Percentiles rank a stretch among this genome's conserved stretches.
Evolutionary conservation across 1,140 invertebrate genomes (phyloP).

Genomic region (Melitaea cinxia): DNA sequence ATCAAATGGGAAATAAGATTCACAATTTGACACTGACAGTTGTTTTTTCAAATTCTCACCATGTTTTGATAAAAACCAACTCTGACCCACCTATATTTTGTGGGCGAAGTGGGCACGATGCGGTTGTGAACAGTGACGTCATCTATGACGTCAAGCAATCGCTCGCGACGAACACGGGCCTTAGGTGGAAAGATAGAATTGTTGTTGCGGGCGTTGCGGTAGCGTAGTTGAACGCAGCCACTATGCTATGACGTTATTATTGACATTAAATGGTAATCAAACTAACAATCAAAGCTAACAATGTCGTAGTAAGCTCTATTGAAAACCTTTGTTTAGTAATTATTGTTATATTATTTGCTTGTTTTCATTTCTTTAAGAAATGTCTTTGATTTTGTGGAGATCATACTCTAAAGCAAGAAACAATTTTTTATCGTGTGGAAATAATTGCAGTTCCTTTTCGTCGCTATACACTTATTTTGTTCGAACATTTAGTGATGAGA

Average conservation of each 20-base stretch:
- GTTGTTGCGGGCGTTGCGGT: no score
- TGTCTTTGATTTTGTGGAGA: conserved; percentile 62
- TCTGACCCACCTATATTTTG: no score
- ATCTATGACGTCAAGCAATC: no score
- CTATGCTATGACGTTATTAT: neutral
- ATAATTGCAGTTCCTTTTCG: conserved; percentile 39
- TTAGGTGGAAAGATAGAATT: no score
- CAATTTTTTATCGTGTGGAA: conserved; percentile 47
- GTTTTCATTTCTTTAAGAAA: conserved; percentile 28
- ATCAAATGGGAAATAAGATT: no score
- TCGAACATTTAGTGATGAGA: conserved; percentile 60
- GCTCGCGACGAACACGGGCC: no score
- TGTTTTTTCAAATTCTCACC: no score
- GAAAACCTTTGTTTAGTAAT: conserved; percentile 21
- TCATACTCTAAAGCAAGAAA: conserved; percentile 60
- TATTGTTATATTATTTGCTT: conserved; percentile 27
- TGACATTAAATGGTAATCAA: neutral
- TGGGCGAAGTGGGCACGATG: no score
- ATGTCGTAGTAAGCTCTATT: conserved; percentile 25
- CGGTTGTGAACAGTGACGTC: no score
- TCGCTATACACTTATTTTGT: conserved; percentile 36
- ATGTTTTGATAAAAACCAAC: no score
- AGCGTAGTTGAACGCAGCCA: no score
- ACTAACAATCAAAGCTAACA: neutral
- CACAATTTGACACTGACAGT: no score